Conservation (phyloP, 2,113 vertebrate genomes). For the Lepus timidus region DNA sequence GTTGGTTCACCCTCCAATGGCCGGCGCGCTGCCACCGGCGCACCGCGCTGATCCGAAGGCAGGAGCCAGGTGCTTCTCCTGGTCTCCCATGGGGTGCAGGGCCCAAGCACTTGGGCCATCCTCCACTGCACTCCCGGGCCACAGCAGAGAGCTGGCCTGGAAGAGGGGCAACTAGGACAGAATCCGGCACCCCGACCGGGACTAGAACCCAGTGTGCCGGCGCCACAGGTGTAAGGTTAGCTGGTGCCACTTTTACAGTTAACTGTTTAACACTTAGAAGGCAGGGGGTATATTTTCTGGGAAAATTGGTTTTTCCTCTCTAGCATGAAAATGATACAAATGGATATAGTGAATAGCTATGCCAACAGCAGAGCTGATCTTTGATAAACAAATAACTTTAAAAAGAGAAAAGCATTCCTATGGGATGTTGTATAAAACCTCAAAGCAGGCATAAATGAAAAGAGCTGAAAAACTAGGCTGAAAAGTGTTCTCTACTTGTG, state of each 20-base stretch:
- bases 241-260: not conserved
- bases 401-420: not conserved
- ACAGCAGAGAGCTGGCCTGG: no score
- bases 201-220: no score
- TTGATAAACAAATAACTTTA: not conserved
- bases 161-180: no score
- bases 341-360: not conserved
- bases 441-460: not conserved
- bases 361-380: not conserved
- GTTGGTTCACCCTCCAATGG: no score
- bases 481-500: not conserved
- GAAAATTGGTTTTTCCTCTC: not conserved
- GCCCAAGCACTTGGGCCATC: no score
- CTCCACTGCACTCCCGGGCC: no score
- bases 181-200: no score
- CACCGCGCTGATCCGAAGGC: no score
- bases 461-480: not conserved
- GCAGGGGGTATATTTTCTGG: not conserved
- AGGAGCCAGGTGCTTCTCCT: no score
- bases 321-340: not conserved
- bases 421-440: not conserved
- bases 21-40: no score
- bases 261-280: not conserved
- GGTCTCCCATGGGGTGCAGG: no score
- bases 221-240: no score